Evolutionary conservation across 2,113 vertebrate species (phyloP).

Genomic region (Mustelus asterias): DNA sequence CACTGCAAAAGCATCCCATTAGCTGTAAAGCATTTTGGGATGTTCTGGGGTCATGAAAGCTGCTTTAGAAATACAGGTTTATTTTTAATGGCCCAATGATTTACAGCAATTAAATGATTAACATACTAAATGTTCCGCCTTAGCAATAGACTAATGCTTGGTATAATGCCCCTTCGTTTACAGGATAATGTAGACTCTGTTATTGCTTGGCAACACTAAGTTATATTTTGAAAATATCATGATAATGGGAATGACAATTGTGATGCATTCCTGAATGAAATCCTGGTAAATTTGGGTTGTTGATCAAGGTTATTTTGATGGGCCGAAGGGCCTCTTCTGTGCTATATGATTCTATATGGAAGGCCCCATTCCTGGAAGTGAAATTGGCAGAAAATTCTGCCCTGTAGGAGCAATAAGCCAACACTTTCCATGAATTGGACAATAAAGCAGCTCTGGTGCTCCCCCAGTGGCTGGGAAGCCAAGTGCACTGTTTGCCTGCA

Average conservation of each 20-base stretch:
- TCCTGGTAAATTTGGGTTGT: neutral
- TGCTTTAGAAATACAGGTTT: neutral
- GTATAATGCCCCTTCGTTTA: neutral
- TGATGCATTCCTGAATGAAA: neutral
- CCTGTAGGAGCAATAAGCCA: neutral
- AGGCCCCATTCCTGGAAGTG: neutral
- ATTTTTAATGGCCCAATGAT: neutral
- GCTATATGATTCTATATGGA: neutral
- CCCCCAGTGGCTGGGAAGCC: neutral
- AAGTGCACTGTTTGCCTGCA: neutral
- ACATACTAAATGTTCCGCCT: neutral
- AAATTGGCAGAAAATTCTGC: neutral
- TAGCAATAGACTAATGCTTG: neutral
- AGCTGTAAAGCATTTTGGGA: neutral
- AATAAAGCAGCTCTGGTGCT: neutral
- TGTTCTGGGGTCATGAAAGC: neutral
- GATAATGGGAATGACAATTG: neutral
- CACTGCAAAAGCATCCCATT: neutral
- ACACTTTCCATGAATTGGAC: neutral
- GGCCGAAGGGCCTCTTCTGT: too few relatives aligned
- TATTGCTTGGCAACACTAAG: neutral
- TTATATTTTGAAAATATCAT: neutral
- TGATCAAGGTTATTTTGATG: neutral
- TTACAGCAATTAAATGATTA: neutral
- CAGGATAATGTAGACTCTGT: neutral